phyloP scores from a whole-genome alignment of 2,888 invertebrate species.

The Laspeyria flexula region DNA sequence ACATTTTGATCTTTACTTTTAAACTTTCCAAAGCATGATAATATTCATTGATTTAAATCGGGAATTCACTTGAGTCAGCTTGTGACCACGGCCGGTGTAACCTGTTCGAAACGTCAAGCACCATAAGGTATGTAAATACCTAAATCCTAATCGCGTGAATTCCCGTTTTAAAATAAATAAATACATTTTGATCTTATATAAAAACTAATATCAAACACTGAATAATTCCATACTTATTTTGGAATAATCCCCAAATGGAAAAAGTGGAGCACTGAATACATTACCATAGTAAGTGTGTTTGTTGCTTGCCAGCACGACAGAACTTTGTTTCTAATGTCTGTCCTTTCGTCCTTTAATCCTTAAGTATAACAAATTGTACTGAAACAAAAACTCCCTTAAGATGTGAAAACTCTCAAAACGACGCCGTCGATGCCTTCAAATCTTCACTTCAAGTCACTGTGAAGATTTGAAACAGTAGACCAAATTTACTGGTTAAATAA shows the following conservation, averaged over 20 bases:
- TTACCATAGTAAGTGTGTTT: constrained; percentile 26
- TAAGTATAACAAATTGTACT: constrained; percentile 28
- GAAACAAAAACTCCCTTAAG: constrained; percentile 35
- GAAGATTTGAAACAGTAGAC: constrained; percentile 1
- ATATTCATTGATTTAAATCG: too few species aligned
- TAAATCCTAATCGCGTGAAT: too few species aligned
- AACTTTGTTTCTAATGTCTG: constrained; percentile 15
- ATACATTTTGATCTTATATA: neutral
- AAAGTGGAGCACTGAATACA: constrained; percentile 30
- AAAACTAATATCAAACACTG: neutral
- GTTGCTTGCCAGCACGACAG: neutral
- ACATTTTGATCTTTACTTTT: too few species aligned
- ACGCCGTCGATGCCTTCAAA: constrained; percentile 28
- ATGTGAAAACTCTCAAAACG: constrained; percentile 52
- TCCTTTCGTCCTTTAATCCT: constrained; percentile 22
- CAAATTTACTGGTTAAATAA: neutral
- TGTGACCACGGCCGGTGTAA: too few species aligned
- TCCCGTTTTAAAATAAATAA: too few species aligned
- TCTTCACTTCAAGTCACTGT: constrained; percentile 1
- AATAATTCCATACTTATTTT: neutral
- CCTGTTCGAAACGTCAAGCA: too few species aligned
- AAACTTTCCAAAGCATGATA: too few species aligned
- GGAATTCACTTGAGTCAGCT: too few species aligned
- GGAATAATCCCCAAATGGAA: constrained; percentile 21
- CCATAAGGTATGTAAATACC: too few species aligned